Evolutionary conservation across 2,113 vertebrate genomes (phyloP).

Genomic region (Rhombomys opimus): DNA sequence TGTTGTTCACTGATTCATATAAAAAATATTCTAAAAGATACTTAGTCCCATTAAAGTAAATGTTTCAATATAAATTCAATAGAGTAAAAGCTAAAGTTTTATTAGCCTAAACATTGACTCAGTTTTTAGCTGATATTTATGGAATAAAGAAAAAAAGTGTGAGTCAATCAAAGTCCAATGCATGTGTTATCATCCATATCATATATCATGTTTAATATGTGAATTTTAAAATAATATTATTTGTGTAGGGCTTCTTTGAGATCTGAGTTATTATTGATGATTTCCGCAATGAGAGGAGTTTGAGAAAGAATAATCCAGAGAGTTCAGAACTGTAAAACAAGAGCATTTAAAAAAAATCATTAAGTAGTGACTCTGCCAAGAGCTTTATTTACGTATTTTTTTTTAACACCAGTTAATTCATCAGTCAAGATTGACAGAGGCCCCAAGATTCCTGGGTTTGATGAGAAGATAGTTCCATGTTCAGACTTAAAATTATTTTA

Average conservation of each 20-base stretch:
- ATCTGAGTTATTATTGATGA: background rate
- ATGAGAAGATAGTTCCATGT: background rate
- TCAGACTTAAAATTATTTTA: background rate
- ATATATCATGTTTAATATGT: background rate
- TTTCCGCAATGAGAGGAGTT: background rate
- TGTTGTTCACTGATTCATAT: background rate
- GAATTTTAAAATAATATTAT: background rate
- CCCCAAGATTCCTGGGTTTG: background rate
- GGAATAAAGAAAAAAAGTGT: background rate
- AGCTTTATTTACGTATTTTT: background rate
- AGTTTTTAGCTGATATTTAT: background rate
- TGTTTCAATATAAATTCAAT: background rate
- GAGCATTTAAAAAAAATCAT: background rate
- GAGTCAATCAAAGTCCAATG: background rate
- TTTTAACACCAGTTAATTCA: background rate
- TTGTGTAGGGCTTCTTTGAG: background rate
- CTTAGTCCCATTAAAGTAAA: background rate
- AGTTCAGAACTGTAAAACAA: background rate
- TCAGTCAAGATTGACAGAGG: background rate
- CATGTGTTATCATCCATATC: background rate
- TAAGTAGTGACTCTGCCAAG: background rate
- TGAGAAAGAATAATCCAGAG: background rate
- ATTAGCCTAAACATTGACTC: background rate
- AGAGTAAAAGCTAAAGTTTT: background rate
- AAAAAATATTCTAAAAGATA: background rate